These are phyloP conservation scores for Podilymbus podiceps DNA, from an alignment of 2,113 vertebrate genomes.

Conservation along the genomic window DNA sequence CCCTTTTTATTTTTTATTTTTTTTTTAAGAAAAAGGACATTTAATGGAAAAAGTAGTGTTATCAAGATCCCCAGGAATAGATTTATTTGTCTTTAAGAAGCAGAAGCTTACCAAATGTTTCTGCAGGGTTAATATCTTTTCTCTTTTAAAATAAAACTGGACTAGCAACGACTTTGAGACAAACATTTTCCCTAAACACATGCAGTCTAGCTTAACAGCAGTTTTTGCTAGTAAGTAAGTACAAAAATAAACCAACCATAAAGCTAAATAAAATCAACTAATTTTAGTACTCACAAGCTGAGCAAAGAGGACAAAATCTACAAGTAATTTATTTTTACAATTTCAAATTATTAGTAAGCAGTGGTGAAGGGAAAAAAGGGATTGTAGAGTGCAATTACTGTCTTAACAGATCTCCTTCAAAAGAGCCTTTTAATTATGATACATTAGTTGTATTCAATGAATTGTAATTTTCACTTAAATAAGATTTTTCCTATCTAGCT, in stretches of 20 bases:
- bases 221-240: conserved; percentile 10
- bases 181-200: neutral
- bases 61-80: neutral
- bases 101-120: neutral
- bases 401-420: conserved; percentile 30
- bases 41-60: neutral
- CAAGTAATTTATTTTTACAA: conserved; percentile 33
- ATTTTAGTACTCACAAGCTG: conserved; percentile 27
- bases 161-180: neutral
- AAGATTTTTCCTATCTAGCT: neutral
- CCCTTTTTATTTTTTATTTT: neutral
- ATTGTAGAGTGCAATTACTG: conserved; percentile 3
- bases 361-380: neutral
- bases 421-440: conserved; percentile 45
- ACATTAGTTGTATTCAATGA: conserved; percentile 28
- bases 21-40: neutral
- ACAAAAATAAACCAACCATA: conserved; percentile 15
- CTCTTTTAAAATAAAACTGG: neutral
- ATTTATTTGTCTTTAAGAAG: neutral
- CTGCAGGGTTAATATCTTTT: neutral
- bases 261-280: conserved; percentile 28
- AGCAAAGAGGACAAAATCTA: conserved; percentile 8
- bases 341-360: conserved; percentile 46
- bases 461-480: neutral
- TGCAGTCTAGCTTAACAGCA: neutral